Conservation (phyloP, 2,797 vertebrate genomes). For the Phaenicophaeus curvirostris region DNA sequence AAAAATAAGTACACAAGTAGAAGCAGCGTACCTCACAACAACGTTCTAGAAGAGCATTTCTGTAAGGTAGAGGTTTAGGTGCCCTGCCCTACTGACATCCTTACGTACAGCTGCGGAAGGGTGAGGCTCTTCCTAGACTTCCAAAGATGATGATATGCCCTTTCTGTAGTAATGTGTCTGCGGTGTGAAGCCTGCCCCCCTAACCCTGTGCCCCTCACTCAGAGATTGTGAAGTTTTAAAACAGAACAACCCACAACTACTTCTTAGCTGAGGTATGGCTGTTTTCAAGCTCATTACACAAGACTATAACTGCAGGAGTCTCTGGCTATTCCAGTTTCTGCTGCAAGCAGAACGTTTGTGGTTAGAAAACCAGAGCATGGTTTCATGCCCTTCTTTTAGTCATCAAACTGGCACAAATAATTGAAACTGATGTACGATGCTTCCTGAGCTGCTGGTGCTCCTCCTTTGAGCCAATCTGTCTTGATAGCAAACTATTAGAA, state of each 20-base stretch:
- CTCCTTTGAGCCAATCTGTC: not conserved
- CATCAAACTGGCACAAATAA: not conserved
- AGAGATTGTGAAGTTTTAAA: not conserved
- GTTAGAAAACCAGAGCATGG: not conserved
- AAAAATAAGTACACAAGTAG: not conserved
- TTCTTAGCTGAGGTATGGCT: not conserved
- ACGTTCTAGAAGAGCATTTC: not conserved
- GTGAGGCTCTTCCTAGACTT: not conserved
- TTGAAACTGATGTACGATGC: not conserved
- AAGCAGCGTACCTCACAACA: not conserved
- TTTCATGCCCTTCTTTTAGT: not conserved
- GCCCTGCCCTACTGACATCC: not conserved
- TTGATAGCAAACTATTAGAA: not conserved
- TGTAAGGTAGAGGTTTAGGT: not conserved
- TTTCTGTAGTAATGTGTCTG: not conserved
- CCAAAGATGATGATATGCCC: not conserved
- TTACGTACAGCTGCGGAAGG: rapidly evolving
- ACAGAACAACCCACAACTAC: not conserved
- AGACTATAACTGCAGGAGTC: not conserved
- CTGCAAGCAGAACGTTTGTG: not conserved
- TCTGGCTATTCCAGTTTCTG: not conserved
- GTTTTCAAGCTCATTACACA: not conserved
- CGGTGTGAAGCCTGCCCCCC: not conserved
- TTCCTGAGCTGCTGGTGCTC: not conserved
- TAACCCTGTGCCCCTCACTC: not conserved